These are phyloP conservation scores for Rhysida immarginata DNA, from an alignment of 1,140 invertebrate species.

Conservation along the genomic window DNA sequence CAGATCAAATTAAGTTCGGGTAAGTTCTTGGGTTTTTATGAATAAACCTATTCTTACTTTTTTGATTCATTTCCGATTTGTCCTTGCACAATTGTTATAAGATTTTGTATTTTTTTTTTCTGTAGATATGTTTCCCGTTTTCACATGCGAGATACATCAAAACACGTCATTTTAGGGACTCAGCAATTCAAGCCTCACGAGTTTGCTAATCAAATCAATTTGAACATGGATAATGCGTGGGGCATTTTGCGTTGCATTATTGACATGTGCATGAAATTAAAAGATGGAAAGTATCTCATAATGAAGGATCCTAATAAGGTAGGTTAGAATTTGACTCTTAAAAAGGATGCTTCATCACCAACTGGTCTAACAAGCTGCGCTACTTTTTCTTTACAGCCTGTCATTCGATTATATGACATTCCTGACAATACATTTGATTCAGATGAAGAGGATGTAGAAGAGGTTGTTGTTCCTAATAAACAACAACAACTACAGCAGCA, in stretches of 20 bases:
- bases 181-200: slow-evolving; percentile 97
- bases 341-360: too few species aligned
- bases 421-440: slow-evolving; percentile 97
- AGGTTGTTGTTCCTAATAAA: too few species aligned
- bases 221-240: slow-evolving; percentile 99
- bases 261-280: slow-evolving; percentile 94
- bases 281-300: slow-evolving; percentile 90
- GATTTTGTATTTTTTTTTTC: slow-evolving; percentile 9
- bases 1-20: slow-evolving; percentile 96
- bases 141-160: slow-evolving; percentile 81
- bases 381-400: slow-evolving; percentile 40
- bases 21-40: too few species aligned
- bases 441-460: slow-evolving; percentile 79
- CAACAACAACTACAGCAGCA: too few species aligned
- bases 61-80: too few species aligned
- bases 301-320: slow-evolving; percentile 98
- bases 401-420: slow-evolving; percentile 91
- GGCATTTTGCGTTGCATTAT: slow-evolving; percentile 96
- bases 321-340: slow-evolving; percentile 3
- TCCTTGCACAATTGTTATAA: too few species aligned
- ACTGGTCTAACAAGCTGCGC: too few species aligned
- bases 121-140: slow-evolving; percentile 79
- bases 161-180: slow-evolving; percentile 93
- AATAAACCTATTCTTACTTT: not conserved
- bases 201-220: slow-evolving; percentile 95